Evolutionary conservation across 2,113 vertebrate species (phyloP).

Genomic region (Hymenochirus boettgeri): DNA sequence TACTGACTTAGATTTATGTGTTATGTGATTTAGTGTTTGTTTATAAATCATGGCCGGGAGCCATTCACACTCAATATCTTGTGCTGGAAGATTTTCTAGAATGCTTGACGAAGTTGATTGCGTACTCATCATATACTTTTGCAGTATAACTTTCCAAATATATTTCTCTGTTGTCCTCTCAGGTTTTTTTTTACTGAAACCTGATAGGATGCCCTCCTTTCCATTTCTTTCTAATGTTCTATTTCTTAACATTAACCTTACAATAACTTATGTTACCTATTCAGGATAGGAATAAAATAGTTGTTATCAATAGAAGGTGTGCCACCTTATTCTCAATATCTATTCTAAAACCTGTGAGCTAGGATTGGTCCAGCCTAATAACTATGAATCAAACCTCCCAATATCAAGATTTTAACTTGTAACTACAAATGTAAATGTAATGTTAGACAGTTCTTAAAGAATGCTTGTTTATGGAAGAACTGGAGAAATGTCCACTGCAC

Average conservation of each 20-base stretch:
- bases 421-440: not conserved
- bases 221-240: not conserved
- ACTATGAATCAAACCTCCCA: not conserved
- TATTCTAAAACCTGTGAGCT: slow-evolving; percentile 2
- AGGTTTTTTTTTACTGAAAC: not conserved
- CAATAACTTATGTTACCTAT: not conserved
- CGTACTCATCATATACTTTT: too few relatives aligned
- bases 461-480: not conserved
- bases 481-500: not conserved
- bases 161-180: too few relatives aligned
- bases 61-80: too few relatives aligned
- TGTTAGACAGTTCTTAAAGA: not conserved
- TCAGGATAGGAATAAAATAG: not conserved
- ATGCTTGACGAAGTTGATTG: too few relatives aligned
- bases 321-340: slow-evolving; percentile 11
- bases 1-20: too few relatives aligned
- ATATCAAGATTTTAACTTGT: not conserved
- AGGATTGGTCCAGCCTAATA: slow-evolving; percentile 6
- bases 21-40: too few relatives aligned
- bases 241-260: not conserved
- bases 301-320: slow-evolving; percentile 7
- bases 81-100: too few relatives aligned
- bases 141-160: too few relatives aligned
- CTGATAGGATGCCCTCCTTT: not conserved
- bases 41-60: too few relatives aligned